Evolutionary conservation across 2,113 vertebrate genomes (phyloP).

Genomic region (Cebidichthys violaceus): DNA sequence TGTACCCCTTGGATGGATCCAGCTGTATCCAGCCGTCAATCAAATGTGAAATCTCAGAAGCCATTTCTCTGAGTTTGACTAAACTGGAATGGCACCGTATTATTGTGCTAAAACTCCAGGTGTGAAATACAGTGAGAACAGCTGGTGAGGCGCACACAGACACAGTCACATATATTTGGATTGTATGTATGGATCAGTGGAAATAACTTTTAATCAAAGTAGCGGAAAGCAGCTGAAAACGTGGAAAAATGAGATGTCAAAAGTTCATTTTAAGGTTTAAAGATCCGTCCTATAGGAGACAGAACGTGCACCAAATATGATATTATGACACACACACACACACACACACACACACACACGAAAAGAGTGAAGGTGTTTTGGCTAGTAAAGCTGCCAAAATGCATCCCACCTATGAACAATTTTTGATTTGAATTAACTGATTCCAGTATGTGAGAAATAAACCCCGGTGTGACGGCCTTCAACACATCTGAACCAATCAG

Average conservation of each 20-base stretch:
- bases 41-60: conserved; percentile 42
- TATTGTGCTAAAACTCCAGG: conserved; percentile 15
- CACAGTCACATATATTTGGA: neutral
- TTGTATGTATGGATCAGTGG: neutral
- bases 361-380: conserved; percentile 8
- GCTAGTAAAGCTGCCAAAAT: conserved; percentile 17
- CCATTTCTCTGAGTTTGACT: conserved; percentile 36
- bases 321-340: neutral
- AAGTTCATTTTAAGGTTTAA: neutral
- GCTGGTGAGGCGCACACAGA: neutral
- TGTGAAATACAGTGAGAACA: conserved; percentile 25
- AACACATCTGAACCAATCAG: conserved; percentile 34
- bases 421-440: conserved; percentile 14
- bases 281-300: neutral
- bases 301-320: neutral
- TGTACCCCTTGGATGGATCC: conserved; percentile 39
- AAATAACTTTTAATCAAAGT: neutral
- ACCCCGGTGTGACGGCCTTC: neutral
- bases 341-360: neutral
- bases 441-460: conserved; percentile 13
- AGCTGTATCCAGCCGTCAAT: conserved; percentile 54
- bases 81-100: conserved; percentile 4
- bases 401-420: conserved; percentile 27
- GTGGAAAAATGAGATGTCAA: neutral
- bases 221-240: neutral